Base-by-base conservation (phyloP, 2,797 vertebrate genomes). In the Fistularia commersonii region DNA sequence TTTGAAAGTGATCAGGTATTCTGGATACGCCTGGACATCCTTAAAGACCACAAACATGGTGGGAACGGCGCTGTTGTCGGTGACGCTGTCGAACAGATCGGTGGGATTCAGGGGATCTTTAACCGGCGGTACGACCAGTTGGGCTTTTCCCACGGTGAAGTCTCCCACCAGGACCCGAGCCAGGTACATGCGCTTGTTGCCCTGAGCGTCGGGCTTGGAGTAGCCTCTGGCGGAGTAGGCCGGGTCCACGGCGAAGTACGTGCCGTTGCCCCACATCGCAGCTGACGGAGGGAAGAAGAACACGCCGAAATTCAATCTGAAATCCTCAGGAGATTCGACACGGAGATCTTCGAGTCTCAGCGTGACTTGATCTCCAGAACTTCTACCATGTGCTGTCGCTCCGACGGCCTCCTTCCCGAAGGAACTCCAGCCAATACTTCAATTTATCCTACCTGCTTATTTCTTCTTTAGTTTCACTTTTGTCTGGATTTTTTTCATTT, bases 1-100 rank as follows among this genome's bases (percentile, higher is more conserved):
- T 0, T 9, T 54, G 8, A 90, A 90, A 0, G 79, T 89, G 54
- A 91, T 83, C 0, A 91, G 54, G 63, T 89, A 87, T 51, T 91
- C 85, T 42, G 88, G 90, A 45, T 91, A 91, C 0, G 88, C 90
- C 51, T 88, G 84, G 6, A 77, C 53, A 51, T 90, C 87, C 3
- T 51, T 57, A 51, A 91, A 91, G 44, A 86, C 53, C 8, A 90
- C 61, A 50, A 88, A 90, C 64, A 91, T 82, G 31, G 10, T 10
- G 1, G 88, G 85, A 0, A 7, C 48, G 0, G 0, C 0, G 0
- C 0, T 0, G 0, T 12, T 23, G 41, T 91, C 77, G 0, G 56
- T 57, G 4, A 90, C 85, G 1, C 86, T 91, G 81, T 91, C 84
- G 1, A 79, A 91, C 0, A 83, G 74, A 38, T 89, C 79, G 0